Conservation (phyloP, 2,113 vertebrate genomes). For the Melierax canorus region DNA sequence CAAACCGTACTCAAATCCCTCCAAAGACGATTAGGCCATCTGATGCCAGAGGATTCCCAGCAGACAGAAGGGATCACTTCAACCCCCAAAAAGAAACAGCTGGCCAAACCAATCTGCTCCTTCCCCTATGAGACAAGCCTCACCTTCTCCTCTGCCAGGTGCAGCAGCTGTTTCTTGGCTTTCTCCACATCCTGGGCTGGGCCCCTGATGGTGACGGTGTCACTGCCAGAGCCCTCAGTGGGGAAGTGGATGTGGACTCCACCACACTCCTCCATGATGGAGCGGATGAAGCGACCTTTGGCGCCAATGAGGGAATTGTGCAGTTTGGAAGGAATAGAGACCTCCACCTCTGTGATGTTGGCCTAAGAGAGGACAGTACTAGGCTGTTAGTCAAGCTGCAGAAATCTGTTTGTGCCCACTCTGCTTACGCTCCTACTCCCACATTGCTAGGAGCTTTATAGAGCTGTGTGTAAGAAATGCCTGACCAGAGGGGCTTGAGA, state of each 20-base stretch:
- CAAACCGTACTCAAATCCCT: not conserved
- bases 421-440: not conserved
- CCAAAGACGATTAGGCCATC: not conserved
- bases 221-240: conserved; percentile 93
- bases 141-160: conserved; percentile 97
- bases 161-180: conserved; percentile 93
- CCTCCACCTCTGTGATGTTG: conserved; percentile 93
- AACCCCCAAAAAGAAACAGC: not conserved
- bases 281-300: conserved; percentile 95
- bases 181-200: conserved; percentile 93
- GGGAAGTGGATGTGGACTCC: conserved; percentile 99
- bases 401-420: not conserved
- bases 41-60: not conserved
- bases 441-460: not conserved
- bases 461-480: not conserved
- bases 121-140: not conserved
- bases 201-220: conserved; percentile 95
- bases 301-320: conserved; percentile 97
- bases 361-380: conserved; percentile 72
- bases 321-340: conserved; percentile 94
- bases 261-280: conserved; percentile 98
- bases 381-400: not conserved
- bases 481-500: not conserved
- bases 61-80: not conserved
- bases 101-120: not conserved